A percentile compares a stretch with the other conserved stretches of the same genome.
phyloP scores from a whole-genome alignment of 2,888 invertebrate genomes.

The Ochropleura leucogaster region DNA sequence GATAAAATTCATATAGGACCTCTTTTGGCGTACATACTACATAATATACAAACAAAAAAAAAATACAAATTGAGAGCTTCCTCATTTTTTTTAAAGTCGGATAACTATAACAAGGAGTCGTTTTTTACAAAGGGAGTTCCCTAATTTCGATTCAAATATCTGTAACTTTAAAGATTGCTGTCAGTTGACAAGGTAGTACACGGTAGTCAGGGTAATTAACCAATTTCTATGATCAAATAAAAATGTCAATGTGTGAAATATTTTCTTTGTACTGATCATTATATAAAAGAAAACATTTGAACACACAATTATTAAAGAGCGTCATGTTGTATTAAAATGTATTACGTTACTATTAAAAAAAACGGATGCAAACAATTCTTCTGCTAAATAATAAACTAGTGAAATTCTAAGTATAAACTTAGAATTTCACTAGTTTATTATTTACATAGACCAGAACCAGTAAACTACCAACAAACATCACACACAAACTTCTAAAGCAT shows the following conservation, averaged over 20 bases:
- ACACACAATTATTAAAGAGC: too few relatives aligned
- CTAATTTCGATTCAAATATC: too few relatives aligned
- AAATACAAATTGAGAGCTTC: too few relatives aligned
- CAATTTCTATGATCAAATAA: too few relatives aligned
- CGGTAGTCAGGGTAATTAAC: too few relatives aligned
- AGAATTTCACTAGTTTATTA: too few relatives aligned
- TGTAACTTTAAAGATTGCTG: not conserved
- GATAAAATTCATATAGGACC: too few relatives aligned
- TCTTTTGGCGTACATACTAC: too few relatives aligned
- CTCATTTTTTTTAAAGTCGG: too few relatives aligned
- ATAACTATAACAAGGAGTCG: too few relatives aligned
- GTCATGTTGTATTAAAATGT: not conserved
- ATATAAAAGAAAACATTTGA: not conserved
- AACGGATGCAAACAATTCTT: not conserved
- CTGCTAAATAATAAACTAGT: not conserved
- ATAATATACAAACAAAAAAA: too few relatives aligned
- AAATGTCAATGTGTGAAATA: too few relatives aligned
- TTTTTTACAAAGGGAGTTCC: not conserved
- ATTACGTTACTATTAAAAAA: not conserved
- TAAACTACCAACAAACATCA: conserved; percentile 11
- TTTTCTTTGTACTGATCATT: not conserved
- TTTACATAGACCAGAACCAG: not conserved
- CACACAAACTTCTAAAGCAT: conserved; percentile 52
- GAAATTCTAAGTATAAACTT: not conserved
- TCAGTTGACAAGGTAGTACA: not conserved